Base-by-base conservation (phyloP, 2,797 vertebrate species). In the Basileuterus tristriatus region DNA sequence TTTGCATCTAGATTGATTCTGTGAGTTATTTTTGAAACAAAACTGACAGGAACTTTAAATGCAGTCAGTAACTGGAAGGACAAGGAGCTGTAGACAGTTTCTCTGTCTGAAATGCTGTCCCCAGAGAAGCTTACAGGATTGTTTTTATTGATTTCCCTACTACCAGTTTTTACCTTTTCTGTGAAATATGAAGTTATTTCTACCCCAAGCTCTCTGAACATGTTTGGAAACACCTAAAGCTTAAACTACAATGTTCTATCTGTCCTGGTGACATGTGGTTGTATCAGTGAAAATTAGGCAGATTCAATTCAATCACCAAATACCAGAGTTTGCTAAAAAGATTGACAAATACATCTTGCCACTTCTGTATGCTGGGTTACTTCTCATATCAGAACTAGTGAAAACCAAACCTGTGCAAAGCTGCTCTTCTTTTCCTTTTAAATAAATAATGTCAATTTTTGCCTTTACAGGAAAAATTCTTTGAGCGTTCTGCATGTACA, bases 361-460 rank as follows among this genome's bases (percentile, higher is more conserved):
- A 39, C 1, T 59, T 58, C 8, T 15, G 3, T 22, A 3, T 36
- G 1, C 12, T 83, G 19, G 15, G 8, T 68, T 81, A 11, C 29
- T 17, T 70, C 32, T 53, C 24, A 34, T 9, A 68, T 19, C 26
- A 78, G 24, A 70, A 55, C 3, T 2, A 47, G 1, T 4, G 12
- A 65, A 82, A 52, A 72, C 6, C 69, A 68, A 64, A 59, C 8
- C 15, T 29, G 4, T 52, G 34, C 36, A 70, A 29, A 0, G 0
- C 16, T 39, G 4, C 12, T 44, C 15, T 11, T 87, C 10, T 30
- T 55, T 47, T 75, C 7, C 11, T 64, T 46, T 60, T 41, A n/a
- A 41, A 62, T 3, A 21, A 0, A 52, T 2, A 24, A 0, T 4
- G 6, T 4, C n/a, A n/a, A 12, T 7, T 70, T 84, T 52, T 80